Base-by-base conservation (phyloP, 2,797 vertebrate species). In the Sebastes elongatus region DNA sequence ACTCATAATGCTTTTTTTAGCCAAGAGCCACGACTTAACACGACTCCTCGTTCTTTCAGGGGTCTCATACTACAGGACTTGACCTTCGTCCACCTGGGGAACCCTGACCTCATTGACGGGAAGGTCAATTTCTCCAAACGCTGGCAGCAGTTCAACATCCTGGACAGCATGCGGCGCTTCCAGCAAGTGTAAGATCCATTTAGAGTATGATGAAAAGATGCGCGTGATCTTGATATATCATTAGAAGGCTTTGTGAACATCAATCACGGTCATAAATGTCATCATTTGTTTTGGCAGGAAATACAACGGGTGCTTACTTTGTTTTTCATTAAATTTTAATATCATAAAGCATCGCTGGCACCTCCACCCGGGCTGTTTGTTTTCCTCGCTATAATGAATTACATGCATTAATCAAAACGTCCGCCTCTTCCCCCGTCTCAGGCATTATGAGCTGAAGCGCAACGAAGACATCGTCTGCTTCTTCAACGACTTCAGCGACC, bases 401-500 rank as follows among this genome's bases (percentile, higher is more conserved):
- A 14, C 57, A 38, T 28, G 27, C 23, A 55, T 63, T 57, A 6
- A 33, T 84, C 38, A 62, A 62, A 71, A 73, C 67, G 13, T 52
- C 9, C 1, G 10, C 38, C 30, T 71, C 30, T 49, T 72, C 59
- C 80, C 59, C 38, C 38, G 10, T 78, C 65, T 0, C 95, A 99
- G 99, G 90, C 98, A 98, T 93, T 99, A 99, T 0, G 98, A 99
- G 69, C 96, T 99, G 89, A 98, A 97, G 85, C 97, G 97, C 67
- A 99, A 99, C 0, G 99, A 99, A 0, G 99, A 99, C 92, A 98
- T 99, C 2, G 97, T 99, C 55, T 98, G 92, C 0, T 99, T 99
- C 96, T 99, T 99, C 95, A 99, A 99, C 0, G 99, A 99, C 91
- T 99, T 99, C 96, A 98, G 98, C 2, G 99, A 99, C 93, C 99